Conservation (phyloP, 1,140 invertebrate species). For the Aphidius gifuensis region DNA sequence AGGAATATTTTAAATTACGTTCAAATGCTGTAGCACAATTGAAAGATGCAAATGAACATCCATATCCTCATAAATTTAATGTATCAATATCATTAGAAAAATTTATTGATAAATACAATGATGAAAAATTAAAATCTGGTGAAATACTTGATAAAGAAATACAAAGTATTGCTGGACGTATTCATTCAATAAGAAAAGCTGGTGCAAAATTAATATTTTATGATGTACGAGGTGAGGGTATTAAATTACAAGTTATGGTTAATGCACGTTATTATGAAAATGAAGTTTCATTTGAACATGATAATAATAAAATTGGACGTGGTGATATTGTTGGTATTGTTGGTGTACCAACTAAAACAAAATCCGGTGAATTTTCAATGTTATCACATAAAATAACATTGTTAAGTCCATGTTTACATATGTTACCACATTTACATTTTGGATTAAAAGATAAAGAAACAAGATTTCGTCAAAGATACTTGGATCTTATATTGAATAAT, state of each 20-base stretch:
- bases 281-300: slow-evolving; percentile 71
- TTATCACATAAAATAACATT: slow-evolving; percentile 82
- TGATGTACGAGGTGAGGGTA: slow-evolving; percentile 91
- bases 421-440: slow-evolving; percentile 96
- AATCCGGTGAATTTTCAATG: slow-evolving; percentile 96
- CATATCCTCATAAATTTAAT: slow-evolving; percentile 99
- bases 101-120: slow-evolving; percentile 85
- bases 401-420: slow-evolving; percentile 94
- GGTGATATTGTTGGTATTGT: slow-evolving; percentile 94
- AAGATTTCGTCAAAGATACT: slow-evolving; percentile 90
- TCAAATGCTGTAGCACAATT: slow-evolving; percentile 71
- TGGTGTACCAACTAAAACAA: slow-evolving; percentile 92
- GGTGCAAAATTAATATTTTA: slow-evolving; percentile 96
- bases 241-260: slow-evolving; percentile 94
- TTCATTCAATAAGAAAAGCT: slow-evolving; percentile 92
- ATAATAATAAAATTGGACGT: slow-evolving; percentile 81
- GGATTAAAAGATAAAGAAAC: slow-evolving; percentile 97
- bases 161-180: slow-evolving; percentile 81
- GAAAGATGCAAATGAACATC: slow-evolving; percentile 75
- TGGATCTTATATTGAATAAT: slow-evolving; percentile 96
- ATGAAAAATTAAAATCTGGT: slow-evolving; percentile 61
- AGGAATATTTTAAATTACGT: slow-evolving; percentile 88
- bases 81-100: slow-evolving; percentile 85
- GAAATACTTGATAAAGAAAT: slow-evolving; percentile 73
- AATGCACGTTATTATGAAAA: slow-evolving; percentile 81